A percentile compares a stretch with the other conserved stretches of the same genome.
Conservation (phyloP, 2,113 vertebrate species). For the Corvus moneduloides region DNA sequence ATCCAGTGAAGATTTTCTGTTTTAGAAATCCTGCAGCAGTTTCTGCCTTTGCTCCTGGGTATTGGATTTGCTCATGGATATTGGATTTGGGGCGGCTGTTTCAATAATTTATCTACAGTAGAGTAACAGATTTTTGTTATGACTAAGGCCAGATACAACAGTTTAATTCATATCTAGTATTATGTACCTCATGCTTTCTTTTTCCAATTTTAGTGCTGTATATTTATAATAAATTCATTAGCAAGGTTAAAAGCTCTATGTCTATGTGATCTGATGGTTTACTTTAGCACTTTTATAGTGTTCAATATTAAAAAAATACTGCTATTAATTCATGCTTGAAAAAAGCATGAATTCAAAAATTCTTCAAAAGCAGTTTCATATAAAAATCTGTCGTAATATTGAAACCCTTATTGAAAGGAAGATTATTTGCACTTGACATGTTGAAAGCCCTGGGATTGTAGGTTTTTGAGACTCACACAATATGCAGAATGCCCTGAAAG, state of each 20-base stretch:
- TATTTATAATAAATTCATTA: neutral
- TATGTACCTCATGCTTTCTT: rapidly evolving
- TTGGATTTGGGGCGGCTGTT: neutral
- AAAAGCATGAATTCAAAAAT: neutral
- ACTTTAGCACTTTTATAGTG: neutral
- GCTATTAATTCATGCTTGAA: neutral
- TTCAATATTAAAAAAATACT: neutral
- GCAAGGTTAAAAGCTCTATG: neutral
- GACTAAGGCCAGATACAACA: neutral
- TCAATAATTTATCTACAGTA: neutral
- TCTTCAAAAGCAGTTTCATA: neutral
- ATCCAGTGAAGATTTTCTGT: neutral
- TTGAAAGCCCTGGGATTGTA: neutral
- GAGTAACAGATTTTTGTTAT: neutral
- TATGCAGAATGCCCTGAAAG: neutral
- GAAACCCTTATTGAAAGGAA: neutral
- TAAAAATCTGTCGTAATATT: neutral
- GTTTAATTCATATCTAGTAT: neutral
- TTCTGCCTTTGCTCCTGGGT: neutral
- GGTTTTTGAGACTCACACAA: neutral
- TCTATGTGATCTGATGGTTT: neutral
- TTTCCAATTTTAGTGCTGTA: neutral
- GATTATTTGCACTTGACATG: neutral
- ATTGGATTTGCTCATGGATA: neutral
- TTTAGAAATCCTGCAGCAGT: neutral